These are phyloP conservation scores for Cryptoblepharus egeriae DNA, from an alignment of 2,797 vertebrate species.

Conservation along the genomic window DNA sequence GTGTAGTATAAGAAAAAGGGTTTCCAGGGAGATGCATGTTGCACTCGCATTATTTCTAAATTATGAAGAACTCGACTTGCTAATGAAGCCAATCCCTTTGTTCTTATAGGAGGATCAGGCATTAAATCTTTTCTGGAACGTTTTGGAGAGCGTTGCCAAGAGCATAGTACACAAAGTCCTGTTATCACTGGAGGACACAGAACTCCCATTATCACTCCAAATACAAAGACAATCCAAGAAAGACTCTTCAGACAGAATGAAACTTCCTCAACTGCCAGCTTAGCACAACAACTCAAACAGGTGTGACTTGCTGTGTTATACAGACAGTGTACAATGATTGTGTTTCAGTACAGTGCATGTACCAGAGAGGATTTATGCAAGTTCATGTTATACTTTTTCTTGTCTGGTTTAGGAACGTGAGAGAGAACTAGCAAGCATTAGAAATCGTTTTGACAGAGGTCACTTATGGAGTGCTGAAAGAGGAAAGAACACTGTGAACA, in stretches of 20 bases:
- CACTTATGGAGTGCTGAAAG: slow-evolving; percentile 80
- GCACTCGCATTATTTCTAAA: not conserved
- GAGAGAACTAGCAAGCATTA: slow-evolving; percentile 88
- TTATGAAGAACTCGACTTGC: not conserved
- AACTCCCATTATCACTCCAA: slow-evolving; percentile 79
- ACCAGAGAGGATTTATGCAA: not conserved
- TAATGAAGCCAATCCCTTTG: slow-evolving; percentile 20
- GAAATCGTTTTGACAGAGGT: slow-evolving; percentile 86
- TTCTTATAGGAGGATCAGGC: slow-evolving; percentile 75
- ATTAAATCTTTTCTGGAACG: slow-evolving; percentile 93
- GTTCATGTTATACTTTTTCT: slow-evolving; percentile 11
- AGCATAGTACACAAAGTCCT: slow-evolving; percentile 77
- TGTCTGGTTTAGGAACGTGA: slow-evolving; percentile 86
- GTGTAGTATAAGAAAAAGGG: not conserved
- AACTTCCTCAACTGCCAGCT: slow-evolving; percentile 84
- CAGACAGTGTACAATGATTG: not conserved
- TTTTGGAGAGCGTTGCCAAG: slow-evolving; percentile 90
- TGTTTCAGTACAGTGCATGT: not conserved
- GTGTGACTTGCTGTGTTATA: slow-evolving; percentile 64
- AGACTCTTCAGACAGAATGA: slow-evolving; percentile 82
- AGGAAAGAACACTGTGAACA: slow-evolving; percentile 69
- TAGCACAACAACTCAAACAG: slow-evolving; percentile 89
- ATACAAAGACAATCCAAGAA: slow-evolving; percentile 87
- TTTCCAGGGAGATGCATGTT: not conserved
- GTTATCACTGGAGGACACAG: slow-evolving; percentile 64